Evolutionary conservation across 37 sponge, comb jelly and placozoan genomes (phyloP), one percentile per base, ranked within the genome.

Genomic region (Beroe ovata): DNA sequence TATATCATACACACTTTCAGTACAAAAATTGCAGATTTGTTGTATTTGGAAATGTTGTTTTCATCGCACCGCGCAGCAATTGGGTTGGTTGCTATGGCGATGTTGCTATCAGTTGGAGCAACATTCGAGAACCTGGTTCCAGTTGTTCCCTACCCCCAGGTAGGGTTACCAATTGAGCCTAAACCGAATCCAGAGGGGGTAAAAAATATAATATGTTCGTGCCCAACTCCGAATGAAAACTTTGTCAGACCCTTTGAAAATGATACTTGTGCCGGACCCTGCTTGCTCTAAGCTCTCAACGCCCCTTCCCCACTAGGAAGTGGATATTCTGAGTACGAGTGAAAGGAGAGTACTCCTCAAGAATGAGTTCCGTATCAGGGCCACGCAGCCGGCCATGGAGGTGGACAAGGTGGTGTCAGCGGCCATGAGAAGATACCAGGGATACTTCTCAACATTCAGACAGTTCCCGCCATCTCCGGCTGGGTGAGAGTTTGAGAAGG

Each of bases 131-230:
- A 33, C 30, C 41, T 42, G 14, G 16, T 77, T 8, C 84, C 84
- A 1, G 84, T 77, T 3, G 84, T 77, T 2, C 84, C 84, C 4
- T 77, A 28, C 47, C 84, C 84, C 8, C 84, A 77, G 47, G 84
- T 77, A 11, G 54, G 54, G n/a, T n/a, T n/a, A n/a, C n/a, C n/a
- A n/a, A n/a, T n/a, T n/a, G n/a, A n/a, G n/a, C n/a, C n/a, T n/a
- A n/a, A n/a, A n/a, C n/a, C n/a, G n/a, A n/a, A n/a, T n/a, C n/a
- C n/a, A n/a, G n/a, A n/a, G n/a, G n/a, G n/a, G n/a, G n/a, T n/a
- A n/a, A n/a, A n/a, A n/a, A n/a, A n/a, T n/a, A n/a, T n/a, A n/a
- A n/a, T n/a, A n/a, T n/a, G n/a, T n/a, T n/a, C n/a, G n/a, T n/a
- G n/a, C n/a, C n/a, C n/a, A n/a, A n/a, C n/a, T n/a, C n/a, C n/a